Evolutionary conservation across 2,797 vertebrate genomes (phyloP), one percentile per base, ranked within the genome.

Genomic region (Lacerta viridis): DNA sequence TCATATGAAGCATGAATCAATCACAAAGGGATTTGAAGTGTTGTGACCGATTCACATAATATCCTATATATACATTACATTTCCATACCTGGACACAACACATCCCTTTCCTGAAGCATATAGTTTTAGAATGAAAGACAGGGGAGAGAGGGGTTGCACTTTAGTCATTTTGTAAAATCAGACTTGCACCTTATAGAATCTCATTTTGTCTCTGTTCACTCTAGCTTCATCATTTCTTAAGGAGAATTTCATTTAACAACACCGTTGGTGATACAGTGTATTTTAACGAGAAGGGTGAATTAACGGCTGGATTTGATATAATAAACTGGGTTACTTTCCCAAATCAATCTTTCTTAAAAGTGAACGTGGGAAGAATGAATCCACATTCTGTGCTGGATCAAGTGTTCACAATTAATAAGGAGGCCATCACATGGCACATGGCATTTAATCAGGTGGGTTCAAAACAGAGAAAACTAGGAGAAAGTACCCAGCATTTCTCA

Each of bases 261-360:
- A 80, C 13, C 10, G 75, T 41, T 76, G 50, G 50, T 7, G 78
- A 59, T 15, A n/a, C 27, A 1, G 27, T 80, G 6, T 59, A 29
- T 59, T 80, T 80, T 36, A 46, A 80, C 36, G 29, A 33, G 46
- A 80, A 80, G 9, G 50, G 78, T 3, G 78, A 80, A 80, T 10
- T 80, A 59, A 43, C 2, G 0, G 29, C 29, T 59, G 78, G 78
- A 20, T 80, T 80, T 80, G 78, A 80, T 36, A 80, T 80, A 4
- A 33, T 80, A 7, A 80, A 80, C 78, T 80, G 78, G 78, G 15
- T 80, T n/a, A 80, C 78, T 9, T 80, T 80, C n/a, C 78, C 46
- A 55, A 80, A 80, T 9, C 46, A 80, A 59, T 33, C 78, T 4
- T 80, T 80, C 78, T 80, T 10, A 33, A 33, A 20, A 33, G 29